Conservation (phyloP, 2,888 invertebrate species). For the Hydroisotoma schaefferi region DNA sequence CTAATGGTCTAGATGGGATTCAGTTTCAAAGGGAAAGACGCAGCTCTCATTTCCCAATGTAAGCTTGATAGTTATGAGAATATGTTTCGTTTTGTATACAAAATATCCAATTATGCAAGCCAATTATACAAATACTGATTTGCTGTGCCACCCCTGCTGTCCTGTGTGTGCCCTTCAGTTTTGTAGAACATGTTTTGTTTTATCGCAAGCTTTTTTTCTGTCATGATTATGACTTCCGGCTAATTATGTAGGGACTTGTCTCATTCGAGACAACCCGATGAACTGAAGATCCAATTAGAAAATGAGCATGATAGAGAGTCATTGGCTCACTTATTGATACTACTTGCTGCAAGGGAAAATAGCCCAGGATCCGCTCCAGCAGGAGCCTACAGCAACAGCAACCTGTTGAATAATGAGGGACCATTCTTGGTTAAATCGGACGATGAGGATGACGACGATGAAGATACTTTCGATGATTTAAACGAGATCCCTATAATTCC, state of each 20-base stretch:
- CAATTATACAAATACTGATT: too few relatives aligned
- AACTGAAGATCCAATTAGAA: constrained; percentile 31
- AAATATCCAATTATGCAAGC: too few relatives aligned
- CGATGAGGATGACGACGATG: constrained; percentile 11
- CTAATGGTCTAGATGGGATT: not conserved
- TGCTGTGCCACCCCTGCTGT: too few relatives aligned
- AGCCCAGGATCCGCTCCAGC: too few relatives aligned
- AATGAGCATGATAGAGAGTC: constrained; percentile 30
- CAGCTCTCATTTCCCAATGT: constrained; percentile 26
- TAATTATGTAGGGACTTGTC: too few relatives aligned
- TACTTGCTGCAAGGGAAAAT: constrained; percentile 8
- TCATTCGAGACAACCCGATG: constrained; percentile 24
- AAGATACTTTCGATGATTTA: constrained; percentile 10
- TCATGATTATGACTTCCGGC: too few relatives aligned
- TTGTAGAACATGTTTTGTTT: not conserved
- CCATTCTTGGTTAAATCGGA: constrained; percentile 7
- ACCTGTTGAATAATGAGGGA: not conserved
- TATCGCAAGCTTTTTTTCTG: not conserved
- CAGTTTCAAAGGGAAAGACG: constrained; percentile 29
- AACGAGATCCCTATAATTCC: constrained; percentile 20
- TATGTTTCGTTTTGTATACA: too few relatives aligned
- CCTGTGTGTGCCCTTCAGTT: too few relatives aligned
- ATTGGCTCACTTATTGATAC: constrained; percentile 22
- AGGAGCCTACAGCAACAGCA: not conserved
- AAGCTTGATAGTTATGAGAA: not conserved